Base-by-base conservation (phyloP, 2,113 vertebrate genomes). In the Baryphthengus martii region DNA sequence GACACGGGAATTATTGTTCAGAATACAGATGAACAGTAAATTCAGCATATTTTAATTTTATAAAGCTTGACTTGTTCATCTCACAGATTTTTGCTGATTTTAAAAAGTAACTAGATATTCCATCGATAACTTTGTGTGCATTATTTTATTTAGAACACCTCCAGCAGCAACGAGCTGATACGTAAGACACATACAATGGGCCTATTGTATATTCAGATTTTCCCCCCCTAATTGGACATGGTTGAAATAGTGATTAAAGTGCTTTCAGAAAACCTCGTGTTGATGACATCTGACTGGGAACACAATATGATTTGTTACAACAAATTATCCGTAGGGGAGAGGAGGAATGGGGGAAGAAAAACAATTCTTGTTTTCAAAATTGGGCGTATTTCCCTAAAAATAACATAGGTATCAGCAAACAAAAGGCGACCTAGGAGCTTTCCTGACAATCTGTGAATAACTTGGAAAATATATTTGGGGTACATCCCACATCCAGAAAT, bases 41-140 rank as follows among this genome's bases (percentile, higher is more conserved):
- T 97, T 95, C 85, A 95, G 85, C 55, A 62, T 89, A 96, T 96
- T 97, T 96, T 96, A 95, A 93, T 90, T 97, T 97, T 97, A 98
- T 97, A 97, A 96, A 91, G 85, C 86, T 95, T 95, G 89, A 88
- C 85, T 98, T 85, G 81, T 96, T 85, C 6, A 94, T 89, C 93
- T 94, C 71, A 86, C 76, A 78, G 67, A 91, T 90, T 97, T 97
- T 88, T 95, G 75, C 77, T 25, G 31, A 90, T 97, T 95, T 97
- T 89, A 96, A 91, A 93, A 94, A 53, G 79, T 68, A 97, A 96
- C 95, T 97, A 95, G 94, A 58, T 96, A 97, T 89, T 96, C 96
- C 62, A 95, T 96, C 86, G 71, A 90, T 97, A 97, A 93, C 62
- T 95, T 93, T 89, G 76, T 85, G 72, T 31, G 66, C n/a, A 47